phyloP scores from a whole-genome alignment of 2,797 vertebrate genomes.

The Phataginus tricuspis region DNA sequence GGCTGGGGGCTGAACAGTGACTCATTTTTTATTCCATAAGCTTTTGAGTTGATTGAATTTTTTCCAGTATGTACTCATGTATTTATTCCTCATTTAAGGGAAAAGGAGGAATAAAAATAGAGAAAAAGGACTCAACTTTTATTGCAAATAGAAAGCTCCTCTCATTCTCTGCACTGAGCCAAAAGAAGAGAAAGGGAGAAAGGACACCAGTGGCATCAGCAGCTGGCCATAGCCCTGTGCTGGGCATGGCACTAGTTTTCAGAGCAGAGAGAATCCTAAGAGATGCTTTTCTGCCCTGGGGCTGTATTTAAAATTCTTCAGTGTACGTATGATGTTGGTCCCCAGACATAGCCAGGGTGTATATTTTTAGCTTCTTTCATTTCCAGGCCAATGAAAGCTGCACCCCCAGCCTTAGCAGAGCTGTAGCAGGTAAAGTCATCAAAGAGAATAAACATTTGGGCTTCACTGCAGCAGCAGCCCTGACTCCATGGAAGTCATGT shows the following conservation, averaged over 20 bases:
- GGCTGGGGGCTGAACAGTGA: neutral
- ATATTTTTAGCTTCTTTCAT: conserved; percentile 65
- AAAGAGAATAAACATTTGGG: neutral
- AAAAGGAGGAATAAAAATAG: conserved; percentile 25
- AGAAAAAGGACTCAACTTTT: neutral
- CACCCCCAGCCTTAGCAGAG: neutral
- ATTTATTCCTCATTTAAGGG: conserved; percentile 36
- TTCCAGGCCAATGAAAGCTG: neutral
- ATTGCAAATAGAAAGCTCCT: neutral
- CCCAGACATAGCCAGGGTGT: neutral
- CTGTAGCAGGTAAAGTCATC: neutral
- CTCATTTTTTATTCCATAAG: neutral
- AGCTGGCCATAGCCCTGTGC: neutral
- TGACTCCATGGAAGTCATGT: neutral
- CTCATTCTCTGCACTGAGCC: conserved; percentile 1
- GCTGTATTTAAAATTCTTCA: conserved; percentile 44
- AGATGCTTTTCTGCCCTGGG: neutral
- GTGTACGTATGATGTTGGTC: neutral
- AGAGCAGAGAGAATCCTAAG: neutral
- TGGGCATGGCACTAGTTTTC: neutral
- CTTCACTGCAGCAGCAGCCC: neutral
- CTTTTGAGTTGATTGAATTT: conserved; percentile 35
- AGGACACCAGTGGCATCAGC: neutral
- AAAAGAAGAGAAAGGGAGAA: conserved; percentile 26
- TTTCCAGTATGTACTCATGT: neutral